Evolutionary conservation across 2,113 vertebrate genomes (phyloP).

Genomic region (Corynorhinus townsendii): DNA sequence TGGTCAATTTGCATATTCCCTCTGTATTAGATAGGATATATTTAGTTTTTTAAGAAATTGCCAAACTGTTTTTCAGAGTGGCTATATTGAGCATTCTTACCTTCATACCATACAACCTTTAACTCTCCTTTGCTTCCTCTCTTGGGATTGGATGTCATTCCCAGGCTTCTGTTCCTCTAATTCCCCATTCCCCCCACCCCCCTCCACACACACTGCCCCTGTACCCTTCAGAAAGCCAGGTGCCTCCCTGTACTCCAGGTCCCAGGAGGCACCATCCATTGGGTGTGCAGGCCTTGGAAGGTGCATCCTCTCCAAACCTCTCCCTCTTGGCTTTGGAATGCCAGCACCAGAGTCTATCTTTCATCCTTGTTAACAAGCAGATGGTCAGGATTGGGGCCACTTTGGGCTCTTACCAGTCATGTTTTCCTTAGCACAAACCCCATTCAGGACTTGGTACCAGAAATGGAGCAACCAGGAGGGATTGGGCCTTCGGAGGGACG

Average conservation of each 20-base stretch:
- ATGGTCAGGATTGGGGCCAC: not conserved
- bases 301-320: not conserved
- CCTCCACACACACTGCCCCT: too few relatives aligned
- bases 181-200: rapidly evolving
- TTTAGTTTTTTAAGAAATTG: conserved; percentile 11
- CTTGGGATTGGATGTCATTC: not conserved
- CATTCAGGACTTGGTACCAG: not conserved
- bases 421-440: not conserved
- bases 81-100: not conserved
- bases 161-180: not conserved
- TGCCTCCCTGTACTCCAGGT: not conserved
- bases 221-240: not conserved
- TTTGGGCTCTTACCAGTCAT: not conserved
- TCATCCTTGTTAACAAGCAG: not conserved
- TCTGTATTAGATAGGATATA: not conserved
- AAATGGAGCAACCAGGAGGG: not conserved
- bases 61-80: not conserved
- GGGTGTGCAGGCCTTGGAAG: rapidly evolving
- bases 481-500: rapidly evolving
- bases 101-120: not conserved
- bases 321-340: not conserved
- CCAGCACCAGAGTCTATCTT: not conserved
- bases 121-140: not conserved
- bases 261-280: not conserved
- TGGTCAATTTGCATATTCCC: too few relatives aligned